A percentile compares a stretch with the other conserved stretches of the same genome.
Conservation (phyloP, 2,797 vertebrate genomes). For the Malurus splendens region DNA sequence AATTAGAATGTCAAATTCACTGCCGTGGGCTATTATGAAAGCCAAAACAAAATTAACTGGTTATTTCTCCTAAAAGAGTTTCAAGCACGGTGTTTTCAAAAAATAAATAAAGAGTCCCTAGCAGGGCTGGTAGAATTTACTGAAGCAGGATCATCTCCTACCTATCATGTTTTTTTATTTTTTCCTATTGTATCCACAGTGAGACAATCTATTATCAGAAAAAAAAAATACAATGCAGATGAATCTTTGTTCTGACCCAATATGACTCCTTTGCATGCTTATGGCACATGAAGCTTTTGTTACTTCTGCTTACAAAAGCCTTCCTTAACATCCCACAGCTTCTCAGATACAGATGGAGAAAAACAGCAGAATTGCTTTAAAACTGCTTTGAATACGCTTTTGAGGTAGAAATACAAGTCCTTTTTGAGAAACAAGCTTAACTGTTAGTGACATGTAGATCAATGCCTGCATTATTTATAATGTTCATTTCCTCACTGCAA, state of each 20-base stretch:
- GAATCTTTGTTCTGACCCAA: background rate
- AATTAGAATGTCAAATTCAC: background rate
- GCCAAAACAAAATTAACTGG: background rate
- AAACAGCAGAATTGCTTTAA: background rate
- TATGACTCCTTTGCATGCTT: background rate
- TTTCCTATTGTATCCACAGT: background rate
- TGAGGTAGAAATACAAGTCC: background rate
- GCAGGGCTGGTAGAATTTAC: background rate
- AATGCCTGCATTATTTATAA: constrained; percentile 19
- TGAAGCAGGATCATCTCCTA: background rate
- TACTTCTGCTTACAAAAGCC: background rate
- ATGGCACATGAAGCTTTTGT: background rate
- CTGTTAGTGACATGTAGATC: background rate
- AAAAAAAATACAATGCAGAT: background rate
- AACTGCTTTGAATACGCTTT: background rate
- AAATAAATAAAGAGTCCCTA: background rate
- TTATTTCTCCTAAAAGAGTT: background rate
- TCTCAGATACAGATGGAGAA: background rate
- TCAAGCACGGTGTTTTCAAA: background rate
- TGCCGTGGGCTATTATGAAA: background rate
- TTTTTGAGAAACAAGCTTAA: constrained; percentile 3
- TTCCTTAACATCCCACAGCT: background rate
- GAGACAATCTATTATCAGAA: background rate
- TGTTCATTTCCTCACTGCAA: background rate
- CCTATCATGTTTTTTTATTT: background rate